Evolutionary conservation across 1,140 invertebrate species (phyloP).

Genomic region (Stegodyphus dumicola): DNA sequence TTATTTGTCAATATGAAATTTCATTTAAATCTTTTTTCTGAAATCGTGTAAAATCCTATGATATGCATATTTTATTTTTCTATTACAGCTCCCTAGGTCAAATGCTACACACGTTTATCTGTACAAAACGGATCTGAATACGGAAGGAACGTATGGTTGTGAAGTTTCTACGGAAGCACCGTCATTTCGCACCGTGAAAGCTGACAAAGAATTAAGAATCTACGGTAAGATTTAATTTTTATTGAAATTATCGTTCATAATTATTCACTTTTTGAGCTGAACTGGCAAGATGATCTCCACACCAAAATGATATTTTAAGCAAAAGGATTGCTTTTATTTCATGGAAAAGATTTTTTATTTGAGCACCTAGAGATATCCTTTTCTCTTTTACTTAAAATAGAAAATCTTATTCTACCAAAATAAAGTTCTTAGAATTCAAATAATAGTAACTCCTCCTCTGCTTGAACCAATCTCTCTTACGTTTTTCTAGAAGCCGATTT

Average conservation of each 20-base stretch:
- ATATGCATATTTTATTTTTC: background rate
- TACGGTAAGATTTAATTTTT: conserved; percentile 60
- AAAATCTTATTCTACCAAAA: too few species aligned
- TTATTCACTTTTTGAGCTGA: background rate
- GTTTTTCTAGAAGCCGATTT: too few species aligned
- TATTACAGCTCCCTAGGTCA: conserved; percentile 61
- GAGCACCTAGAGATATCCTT: too few species aligned
- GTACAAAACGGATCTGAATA: conserved; percentile 62
- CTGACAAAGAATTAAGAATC: conserved; percentile 63
- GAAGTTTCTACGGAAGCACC: conserved; percentile 65
- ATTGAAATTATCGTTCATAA: background rate
- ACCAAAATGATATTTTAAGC: too few species aligned
- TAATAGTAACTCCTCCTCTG: too few species aligned
- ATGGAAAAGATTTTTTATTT: too few species aligned
- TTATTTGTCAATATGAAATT: background rate
- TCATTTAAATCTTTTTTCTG: background rate
- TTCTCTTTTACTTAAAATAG: too few species aligned
- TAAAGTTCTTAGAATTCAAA: too few species aligned
- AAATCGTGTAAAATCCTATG: background rate
- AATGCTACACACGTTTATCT: conserved; percentile 62
- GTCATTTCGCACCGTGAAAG: conserved; percentile 62
- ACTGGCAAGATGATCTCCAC: too few species aligned
- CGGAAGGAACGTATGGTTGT: conserved; percentile 65
- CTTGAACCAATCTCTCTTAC: too few species aligned
- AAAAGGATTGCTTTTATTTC: too few species aligned